Conservation (phyloP, 2,797 vertebrate genomes). For the Arvicola amphibius region DNA sequence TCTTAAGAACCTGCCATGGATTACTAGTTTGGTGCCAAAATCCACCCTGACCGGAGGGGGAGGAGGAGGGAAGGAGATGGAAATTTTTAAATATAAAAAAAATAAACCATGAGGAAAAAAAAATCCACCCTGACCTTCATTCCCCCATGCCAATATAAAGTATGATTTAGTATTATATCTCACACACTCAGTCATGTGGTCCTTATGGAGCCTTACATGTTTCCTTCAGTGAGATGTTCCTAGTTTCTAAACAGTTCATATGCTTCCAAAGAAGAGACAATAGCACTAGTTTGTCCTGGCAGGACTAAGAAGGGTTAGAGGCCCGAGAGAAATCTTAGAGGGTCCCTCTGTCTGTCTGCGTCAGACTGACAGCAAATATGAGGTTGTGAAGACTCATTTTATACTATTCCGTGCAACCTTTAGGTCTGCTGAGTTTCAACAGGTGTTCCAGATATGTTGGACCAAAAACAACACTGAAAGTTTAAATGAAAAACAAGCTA, state of each 20-base stretch:
- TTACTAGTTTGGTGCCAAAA: not conserved
- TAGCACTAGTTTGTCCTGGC: not conserved
- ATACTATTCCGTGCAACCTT: not conserved
- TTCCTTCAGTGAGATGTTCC: not conserved
- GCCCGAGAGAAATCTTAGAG: too few species aligned
- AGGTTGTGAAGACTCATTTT: not conserved
- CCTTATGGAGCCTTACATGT: not conserved
- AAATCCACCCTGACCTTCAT: not conserved
- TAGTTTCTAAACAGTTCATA: not conserved
- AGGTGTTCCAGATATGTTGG: not conserved
- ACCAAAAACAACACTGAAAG: not conserved
- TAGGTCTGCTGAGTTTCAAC: not conserved
- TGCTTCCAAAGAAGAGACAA: not conserved
- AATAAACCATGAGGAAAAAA: too few species aligned
- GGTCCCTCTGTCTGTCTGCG: not conserved
- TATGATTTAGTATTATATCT: not conserved
- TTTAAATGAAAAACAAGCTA: not conserved
- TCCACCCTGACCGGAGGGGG: not conserved
- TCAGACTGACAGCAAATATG: not conserved
- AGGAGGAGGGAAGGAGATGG: too few species aligned
- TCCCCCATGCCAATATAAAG: too few species aligned
- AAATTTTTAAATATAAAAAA: too few species aligned
- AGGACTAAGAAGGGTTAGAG: not conserved
- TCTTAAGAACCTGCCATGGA: not conserved
- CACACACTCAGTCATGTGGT: not conserved